Evolutionary conservation across 1,140 invertebrate genomes (phyloP).

Genomic region (Oryzaephilus surinamensis): DNA sequence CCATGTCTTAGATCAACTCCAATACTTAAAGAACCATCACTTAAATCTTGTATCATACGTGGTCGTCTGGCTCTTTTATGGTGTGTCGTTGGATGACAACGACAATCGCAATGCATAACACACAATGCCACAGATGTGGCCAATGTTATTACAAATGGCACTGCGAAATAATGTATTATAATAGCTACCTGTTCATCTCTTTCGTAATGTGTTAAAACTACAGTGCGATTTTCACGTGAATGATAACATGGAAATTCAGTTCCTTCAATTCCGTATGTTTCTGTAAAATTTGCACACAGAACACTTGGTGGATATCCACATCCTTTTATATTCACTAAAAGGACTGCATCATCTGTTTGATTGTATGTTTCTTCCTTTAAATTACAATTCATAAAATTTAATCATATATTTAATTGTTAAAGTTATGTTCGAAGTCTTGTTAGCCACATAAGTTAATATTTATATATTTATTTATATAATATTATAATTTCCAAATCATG

Average conservation of each 20-base stretch:
- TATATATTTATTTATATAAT: no score
- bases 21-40: conserved; percentile 25
- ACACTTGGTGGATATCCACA: conserved; percentile 82
- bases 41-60: conserved; percentile 21
- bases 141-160: conserved; percentile 70
- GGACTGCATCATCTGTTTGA: conserved; percentile 48
- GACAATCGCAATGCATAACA: conserved; percentile 63
- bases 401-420: no score
- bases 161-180: conserved; percentile 69
- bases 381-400: no score
- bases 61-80: conserved; percentile 22
- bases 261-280: conserved; percentile 61
- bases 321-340: conserved; percentile 71
- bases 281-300: conserved; percentile 73
- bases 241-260: conserved; percentile 74
- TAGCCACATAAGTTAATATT: no score
- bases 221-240: conserved; percentile 66
- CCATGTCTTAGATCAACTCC: conserved; percentile 23
- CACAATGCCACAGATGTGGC: conserved; percentile 72
- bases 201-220: conserved; percentile 71
- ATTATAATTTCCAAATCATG: no score
- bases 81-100: conserved; percentile 27
- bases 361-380: conserved; percentile 33
- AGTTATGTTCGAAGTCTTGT: no score
- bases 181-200: conserved; percentile 64